Evolutionary conservation across 2,797 vertebrate species (phyloP), one percentile per base, ranked within the genome.

Genomic region (Tokudaia muenninki): DNA sequence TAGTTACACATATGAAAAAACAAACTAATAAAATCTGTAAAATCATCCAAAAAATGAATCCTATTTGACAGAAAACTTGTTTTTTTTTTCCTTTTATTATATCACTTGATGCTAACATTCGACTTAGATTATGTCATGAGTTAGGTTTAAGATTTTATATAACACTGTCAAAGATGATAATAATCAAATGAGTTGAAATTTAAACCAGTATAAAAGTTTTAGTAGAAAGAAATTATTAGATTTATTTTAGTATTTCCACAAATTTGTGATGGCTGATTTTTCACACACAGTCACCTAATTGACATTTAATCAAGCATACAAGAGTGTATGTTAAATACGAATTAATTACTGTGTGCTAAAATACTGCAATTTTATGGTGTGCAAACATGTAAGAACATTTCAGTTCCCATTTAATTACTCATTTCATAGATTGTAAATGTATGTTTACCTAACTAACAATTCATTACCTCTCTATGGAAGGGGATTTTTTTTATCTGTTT

Each of bases 381-480:
- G 94, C 96, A 98, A 98, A 98, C 95, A 98, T 97, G 96, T 97
- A 98, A 98, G 97, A 97, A 97, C 19, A 91, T 98, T 98, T 98
- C 95, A 98, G 96, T 98, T 97, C 96, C 13, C 92, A 91, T 96
- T 98, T 96, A 98, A 97, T 97, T 95, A 63, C 37, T 96, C 55
- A 97, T 97, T 98, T 97, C 97, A 97, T 97, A 98, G 95, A 82
- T 1, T 91, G 63, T 65, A 82, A 97, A 98, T 98, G 94, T 97
- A 87, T 97, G 37, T 34, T 97, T 98, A 90, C 44, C 87, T 61
- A 94, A 37, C 78, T 96, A 87, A 97, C 83, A 70, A 92, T 95
- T 90, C 59, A 91, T 67, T 95, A 91, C 21, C 19, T 97, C 97
- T 94, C 41, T 95, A 94, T 97, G 87, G 22, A 79, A 95, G 26